Percentiles rank a stretch among this genome's conserved stretches.
phyloP scores from a whole-genome alignment of 2,797 vertebrate species.

The Squalus acanthias region DNA sequence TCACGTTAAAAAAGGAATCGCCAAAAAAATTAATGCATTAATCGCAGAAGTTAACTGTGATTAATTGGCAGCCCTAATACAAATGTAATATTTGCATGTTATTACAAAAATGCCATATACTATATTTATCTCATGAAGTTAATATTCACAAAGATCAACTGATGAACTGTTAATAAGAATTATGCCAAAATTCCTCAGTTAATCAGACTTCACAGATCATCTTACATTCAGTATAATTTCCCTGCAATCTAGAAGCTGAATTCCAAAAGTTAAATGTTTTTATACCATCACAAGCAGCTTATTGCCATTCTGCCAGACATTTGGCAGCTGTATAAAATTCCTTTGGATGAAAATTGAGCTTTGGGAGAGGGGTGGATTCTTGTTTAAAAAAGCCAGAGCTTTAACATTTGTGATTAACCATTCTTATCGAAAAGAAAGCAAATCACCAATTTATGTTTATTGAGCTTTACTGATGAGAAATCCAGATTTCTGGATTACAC shows the following conservation, averaged over 20 bases:
- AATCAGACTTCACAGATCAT: neutral
- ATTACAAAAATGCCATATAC: neutral
- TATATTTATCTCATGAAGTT: neutral
- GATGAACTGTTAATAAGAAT: neutral
- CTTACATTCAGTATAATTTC: neutral
- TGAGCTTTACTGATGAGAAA: neutral
- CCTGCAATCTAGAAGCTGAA: neutral
- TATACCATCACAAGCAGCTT: conserved; percentile 36
- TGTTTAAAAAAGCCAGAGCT: neutral
- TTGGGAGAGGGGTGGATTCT: neutral
- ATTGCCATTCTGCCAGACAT: conserved; percentile 50
- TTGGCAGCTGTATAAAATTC: conserved; percentile 56
- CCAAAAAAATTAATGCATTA: neutral
- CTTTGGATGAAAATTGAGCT: conserved; percentile 43
- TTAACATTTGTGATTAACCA: neutral
- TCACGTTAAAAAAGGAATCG: neutral
- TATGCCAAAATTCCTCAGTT: neutral
- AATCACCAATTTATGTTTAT: neutral
- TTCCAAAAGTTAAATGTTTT: conserved; percentile 25
- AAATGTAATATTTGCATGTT: neutral
- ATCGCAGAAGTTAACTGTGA: neutral
- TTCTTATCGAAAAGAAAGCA: neutral
- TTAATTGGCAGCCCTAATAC: neutral
- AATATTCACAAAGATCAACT: neutral
- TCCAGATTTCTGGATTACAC: neutral